Percentiles rank a stretch among this genome's conserved stretches.
phyloP scores from a whole-genome alignment of 2,888 invertebrate species.

The Dryobota labecula region DNA sequence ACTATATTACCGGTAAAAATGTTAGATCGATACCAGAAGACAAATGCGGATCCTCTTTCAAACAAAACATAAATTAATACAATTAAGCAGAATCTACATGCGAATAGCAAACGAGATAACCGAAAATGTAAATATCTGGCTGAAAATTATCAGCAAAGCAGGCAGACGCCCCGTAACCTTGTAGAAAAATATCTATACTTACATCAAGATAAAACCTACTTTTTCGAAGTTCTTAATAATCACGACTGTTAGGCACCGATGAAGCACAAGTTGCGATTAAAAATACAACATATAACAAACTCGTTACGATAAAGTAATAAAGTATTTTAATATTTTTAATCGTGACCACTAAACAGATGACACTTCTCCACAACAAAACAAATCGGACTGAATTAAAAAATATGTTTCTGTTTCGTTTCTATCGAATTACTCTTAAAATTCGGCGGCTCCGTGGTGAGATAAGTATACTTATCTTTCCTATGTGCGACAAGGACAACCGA shows the following conservation, averaged over 20 bases:
- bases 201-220: conserved; percentile 36
- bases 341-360: not conserved
- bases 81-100: not conserved
- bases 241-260: not conserved
- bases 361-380: conserved; percentile 17
- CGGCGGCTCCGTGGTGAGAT: not conserved
- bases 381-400: conserved; percentile 9
- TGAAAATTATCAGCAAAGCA: conserved; percentile 13
- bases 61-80: not conserved
- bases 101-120: conserved; percentile 17
- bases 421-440: conserved; percentile 15
- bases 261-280: not conserved
- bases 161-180: conserved; percentile 34
- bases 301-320: not conserved
- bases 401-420: not conserved
- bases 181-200: conserved; percentile 35
- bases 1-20: not conserved
- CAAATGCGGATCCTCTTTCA: not conserved
- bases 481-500: conserved; percentile 37
- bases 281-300: not conserved
- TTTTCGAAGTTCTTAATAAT: not conserved
- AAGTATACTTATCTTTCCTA: not conserved
- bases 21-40: not conserved
- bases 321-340: too few relatives aligned
- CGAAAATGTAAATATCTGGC: conserved; percentile 19